Conservation (phyloP, 30 jellyfish, hydroid and myxozoan species). For the Rhopilema esculentum region DNA sequence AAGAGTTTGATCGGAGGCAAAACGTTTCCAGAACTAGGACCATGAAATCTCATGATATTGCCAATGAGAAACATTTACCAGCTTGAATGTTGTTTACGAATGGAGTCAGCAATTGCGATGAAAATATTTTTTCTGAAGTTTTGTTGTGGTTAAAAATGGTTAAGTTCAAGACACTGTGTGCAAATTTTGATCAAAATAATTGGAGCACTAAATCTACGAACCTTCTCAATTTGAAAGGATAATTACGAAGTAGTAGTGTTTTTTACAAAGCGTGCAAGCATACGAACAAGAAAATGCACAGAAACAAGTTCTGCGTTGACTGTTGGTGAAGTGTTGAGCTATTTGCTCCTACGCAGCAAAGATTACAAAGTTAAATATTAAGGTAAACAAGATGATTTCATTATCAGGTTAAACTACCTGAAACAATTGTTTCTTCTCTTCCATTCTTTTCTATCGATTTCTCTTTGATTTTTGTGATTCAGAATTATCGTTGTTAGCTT, state of each 20-base stretch:
- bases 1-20: too few relatives aligned
- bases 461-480: not conserved
- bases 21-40: too few relatives aligned
- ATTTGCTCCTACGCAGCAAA: not conserved
- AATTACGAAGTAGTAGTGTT: not conserved
- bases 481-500: not conserved
- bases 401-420: not conserved
- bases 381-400: not conserved
- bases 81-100: not conserved
- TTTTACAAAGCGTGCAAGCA: slow-evolving; percentile 2
- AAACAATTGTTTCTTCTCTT: not conserved
- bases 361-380: not conserved
- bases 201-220: slow-evolving; percentile 12
- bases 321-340: not conserved
- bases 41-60: too few relatives aligned
- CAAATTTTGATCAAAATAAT: not conserved
- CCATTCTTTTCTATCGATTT: not conserved
- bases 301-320: slow-evolving; percentile 21
- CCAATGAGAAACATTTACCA: not conserved
- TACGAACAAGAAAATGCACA: not conserved
- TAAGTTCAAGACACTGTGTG: slow-evolving; percentile 1
- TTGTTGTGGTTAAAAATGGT: not conserved
- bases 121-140: not conserved
- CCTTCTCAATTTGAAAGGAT: slow-evolving; percentile 5
- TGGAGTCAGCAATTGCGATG: not conserved